These are phyloP conservation scores for Plutella xylostella DNA, from an alignment of 2,888 invertebrate genomes.

Conservation along the genomic window DNA sequence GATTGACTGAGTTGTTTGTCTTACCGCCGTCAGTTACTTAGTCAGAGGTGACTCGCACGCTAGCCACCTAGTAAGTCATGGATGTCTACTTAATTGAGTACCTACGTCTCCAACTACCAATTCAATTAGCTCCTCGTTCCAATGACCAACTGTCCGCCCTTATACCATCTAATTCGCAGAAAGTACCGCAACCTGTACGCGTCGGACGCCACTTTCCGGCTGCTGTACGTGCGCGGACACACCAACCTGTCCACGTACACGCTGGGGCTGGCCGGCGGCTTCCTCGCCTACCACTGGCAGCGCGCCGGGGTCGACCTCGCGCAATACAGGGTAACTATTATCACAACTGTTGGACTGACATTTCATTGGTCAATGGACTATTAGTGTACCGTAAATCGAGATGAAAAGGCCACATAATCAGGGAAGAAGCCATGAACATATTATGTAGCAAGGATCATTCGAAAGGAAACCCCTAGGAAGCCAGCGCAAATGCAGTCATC, in stretches of 20 bases:
- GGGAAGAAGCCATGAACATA: no score
- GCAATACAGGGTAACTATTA: conserved; percentile 41
- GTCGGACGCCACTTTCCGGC: conserved; percentile 38
- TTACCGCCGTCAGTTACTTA: no score
- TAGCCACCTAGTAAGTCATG: background rate
- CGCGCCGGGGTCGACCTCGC: conserved; percentile 29
- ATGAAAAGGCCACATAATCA: no score
- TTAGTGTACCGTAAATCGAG: no score
- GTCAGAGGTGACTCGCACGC: background rate
- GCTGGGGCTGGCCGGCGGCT: conserved; percentile 48
- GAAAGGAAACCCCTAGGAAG: no score
- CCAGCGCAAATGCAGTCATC: no score
- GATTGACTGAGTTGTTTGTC: no score
- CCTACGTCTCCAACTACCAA: background rate
- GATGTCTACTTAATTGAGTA: background rate
- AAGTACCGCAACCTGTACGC: conserved; percentile 38
- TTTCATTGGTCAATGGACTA: no score
- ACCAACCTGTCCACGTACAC: conserved; percentile 51
- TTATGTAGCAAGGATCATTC: no score
- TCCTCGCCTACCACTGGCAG: conserved; percentile 42
- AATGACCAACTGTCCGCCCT: background rate
- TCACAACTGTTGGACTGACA: no score
- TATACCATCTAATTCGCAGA: conserved; percentile 23
- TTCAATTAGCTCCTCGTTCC: background rate
- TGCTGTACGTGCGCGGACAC: conserved; percentile 46